Conservation (phyloP, 2,888 invertebrate genomes). For the Lathronympha strigana region DNA sequence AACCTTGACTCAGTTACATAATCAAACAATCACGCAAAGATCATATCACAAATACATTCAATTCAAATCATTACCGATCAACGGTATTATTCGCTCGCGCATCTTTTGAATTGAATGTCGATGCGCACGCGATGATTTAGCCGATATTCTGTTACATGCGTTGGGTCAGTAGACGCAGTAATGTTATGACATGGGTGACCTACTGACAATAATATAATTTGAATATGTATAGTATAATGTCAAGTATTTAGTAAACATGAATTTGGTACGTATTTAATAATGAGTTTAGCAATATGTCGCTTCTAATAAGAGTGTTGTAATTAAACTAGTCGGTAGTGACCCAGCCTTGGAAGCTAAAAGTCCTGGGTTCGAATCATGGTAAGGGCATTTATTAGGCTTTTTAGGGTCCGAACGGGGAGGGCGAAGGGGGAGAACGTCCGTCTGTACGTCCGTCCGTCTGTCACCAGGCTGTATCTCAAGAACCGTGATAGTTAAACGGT, state of each 20-base stretch:
- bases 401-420: too few relatives aligned
- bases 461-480: too few relatives aligned
- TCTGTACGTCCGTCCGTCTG: too few relatives aligned
- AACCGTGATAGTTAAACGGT: too few relatives aligned
- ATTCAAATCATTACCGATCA: constrained; percentile 1
- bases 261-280: not conserved
- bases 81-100: constrained; percentile 2
- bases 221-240: not conserved
- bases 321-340: too few relatives aligned
- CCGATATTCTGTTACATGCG: constrained; percentile 22
- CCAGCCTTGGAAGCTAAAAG: too few relatives aligned
- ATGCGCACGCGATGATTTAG: constrained; percentile 24
- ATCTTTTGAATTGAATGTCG: constrained; percentile 13
- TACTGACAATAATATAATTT: constrained; percentile 17
- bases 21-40: not conserved
- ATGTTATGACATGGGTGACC: constrained; percentile 30
- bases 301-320: too few relatives aligned
- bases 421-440: too few relatives aligned
- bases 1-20: constrained; percentile 7
- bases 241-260: not conserved
- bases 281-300: not conserved
- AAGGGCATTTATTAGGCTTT: too few relatives aligned
- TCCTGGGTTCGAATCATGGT: too few relatives aligned
- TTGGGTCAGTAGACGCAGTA: not conserved
- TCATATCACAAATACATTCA: not conserved